Percentiles rank a stretch among this genome's conserved stretches.
These are phyloP conservation scores for Drosophila hamatofila DNA, from an alignment of 2,888 invertebrate species.

Conservation along the genomic window DNA sequence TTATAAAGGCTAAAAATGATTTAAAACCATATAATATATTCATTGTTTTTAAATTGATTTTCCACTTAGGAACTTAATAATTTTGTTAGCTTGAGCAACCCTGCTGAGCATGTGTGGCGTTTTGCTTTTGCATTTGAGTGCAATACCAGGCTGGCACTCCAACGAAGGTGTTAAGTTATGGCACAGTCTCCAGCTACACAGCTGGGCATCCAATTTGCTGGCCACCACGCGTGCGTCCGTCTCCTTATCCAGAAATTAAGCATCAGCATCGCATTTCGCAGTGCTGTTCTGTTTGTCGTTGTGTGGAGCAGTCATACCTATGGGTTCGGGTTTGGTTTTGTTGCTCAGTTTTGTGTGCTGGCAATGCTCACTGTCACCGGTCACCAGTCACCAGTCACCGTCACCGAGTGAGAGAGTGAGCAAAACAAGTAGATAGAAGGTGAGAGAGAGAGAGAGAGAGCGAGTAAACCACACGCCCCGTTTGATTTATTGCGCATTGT, in stretches of 20 bases:
- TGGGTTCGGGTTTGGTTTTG: slow-evolving; percentile 26
- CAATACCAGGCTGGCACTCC: slow-evolving; percentile 45
- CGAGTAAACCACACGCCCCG: slow-evolving; percentile 68
- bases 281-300: slow-evolving; percentile 28
- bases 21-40: neutral
- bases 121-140: slow-evolving; percentile 51
- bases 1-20: neutral
- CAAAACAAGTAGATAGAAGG: too few species aligned
- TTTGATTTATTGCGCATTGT: slow-evolving; percentile 85
- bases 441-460: slow-evolving; percentile 1
- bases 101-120: slow-evolving; percentile 37
- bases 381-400: slow-evolving; percentile 31
- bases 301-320: slow-evolving; percentile 42
- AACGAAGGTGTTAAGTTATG: slow-evolving; percentile 78
- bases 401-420: slow-evolving; percentile 7
- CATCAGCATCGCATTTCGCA: slow-evolving; percentile 75
- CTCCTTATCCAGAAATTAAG: slow-evolving; percentile 64
- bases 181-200: slow-evolving; percentile 71
- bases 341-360: slow-evolving; percentile 17
- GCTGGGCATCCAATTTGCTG: slow-evolving; percentile 77
- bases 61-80: neutral
- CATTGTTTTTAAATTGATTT: neutral
- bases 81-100: slow-evolving; percentile 38
- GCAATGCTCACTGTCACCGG: slow-evolving; percentile 36
- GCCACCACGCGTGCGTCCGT: slow-evolving; percentile 51